Evolutionary conservation across 2,113 vertebrate genomes (phyloP).

Genomic region (Callionymus lyra): DNA sequence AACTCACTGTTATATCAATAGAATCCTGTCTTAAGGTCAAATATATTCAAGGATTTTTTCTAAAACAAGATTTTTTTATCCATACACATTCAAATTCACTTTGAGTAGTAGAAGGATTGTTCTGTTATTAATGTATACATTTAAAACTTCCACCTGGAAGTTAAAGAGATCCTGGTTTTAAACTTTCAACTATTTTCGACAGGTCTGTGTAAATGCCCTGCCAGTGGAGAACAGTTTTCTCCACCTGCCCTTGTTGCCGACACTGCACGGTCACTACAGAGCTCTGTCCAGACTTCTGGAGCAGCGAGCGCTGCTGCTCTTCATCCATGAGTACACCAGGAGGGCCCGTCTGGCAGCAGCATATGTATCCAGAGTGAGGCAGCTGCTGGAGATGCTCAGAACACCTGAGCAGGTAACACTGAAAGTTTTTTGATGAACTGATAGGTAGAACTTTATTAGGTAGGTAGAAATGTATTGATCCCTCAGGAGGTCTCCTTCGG

Average conservation of each 20-base stretch:
- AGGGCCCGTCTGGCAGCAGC: conserved; percentile 26
- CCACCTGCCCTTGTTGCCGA: conserved; percentile 27
- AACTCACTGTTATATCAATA: no score
- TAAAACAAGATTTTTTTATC: no score
- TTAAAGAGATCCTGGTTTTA: neutral
- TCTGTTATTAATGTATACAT: neutral
- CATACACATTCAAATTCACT: neutral
- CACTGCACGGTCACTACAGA: conserved; percentile 35
- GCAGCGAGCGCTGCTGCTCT: conserved; percentile 55
- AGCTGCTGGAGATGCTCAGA: conserved; percentile 29
- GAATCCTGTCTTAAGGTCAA: no score
- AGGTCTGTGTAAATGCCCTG: conserved; percentile 36
- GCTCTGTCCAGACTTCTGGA: conserved; percentile 51
- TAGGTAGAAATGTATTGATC: no score
- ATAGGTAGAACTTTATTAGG: no score
- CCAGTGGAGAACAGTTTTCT: conserved; percentile 32
- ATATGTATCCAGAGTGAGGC: conserved; percentile 37
- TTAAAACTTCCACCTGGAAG: no score
- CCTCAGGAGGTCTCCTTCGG: no score
- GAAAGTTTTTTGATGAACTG: neutral
- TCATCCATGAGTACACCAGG: conserved; percentile 53
- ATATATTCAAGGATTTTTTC: no score
- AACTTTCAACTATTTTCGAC: neutral
- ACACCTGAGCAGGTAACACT: conserved; percentile 5
- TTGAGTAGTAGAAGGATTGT: neutral